Evolutionary conservation across 2,113 vertebrate species (phyloP).

Genomic region (Leiothrix lutea): DNA sequence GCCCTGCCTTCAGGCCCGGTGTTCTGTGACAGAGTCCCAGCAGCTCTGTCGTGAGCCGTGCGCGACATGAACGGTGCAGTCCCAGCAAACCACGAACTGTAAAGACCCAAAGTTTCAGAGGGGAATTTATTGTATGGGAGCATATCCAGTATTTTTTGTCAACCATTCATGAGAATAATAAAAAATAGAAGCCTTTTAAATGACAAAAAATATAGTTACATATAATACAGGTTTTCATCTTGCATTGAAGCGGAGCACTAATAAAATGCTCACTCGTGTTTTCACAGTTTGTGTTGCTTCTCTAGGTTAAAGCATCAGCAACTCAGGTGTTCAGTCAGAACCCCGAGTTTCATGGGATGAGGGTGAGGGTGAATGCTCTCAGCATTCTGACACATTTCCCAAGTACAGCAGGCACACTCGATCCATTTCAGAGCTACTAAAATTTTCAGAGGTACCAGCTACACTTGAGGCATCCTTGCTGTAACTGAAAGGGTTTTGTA

Average conservation of each 20-base stretch:
- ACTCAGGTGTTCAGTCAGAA: conserved; percentile 43
- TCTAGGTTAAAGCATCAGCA: conserved; percentile 62
- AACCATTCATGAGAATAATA: conserved; percentile 71
- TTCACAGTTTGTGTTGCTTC: conserved; percentile 61
- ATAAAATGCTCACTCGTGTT: conserved; percentile 44
- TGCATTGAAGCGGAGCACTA: conserved; percentile 68
- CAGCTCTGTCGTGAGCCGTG: neutral
- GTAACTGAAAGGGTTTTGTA: neutral
- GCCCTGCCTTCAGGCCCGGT: neutral
- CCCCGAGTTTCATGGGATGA: neutral
- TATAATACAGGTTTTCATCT: conserved; percentile 72
- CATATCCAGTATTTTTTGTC: conserved; percentile 65
- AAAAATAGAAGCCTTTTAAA: conserved; percentile 77
- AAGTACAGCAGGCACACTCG: neutral
- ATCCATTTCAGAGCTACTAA: neutral
- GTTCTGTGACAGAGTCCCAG: neutral
- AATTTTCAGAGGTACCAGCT: neutral
- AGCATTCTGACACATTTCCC: conserved; percentile 4
- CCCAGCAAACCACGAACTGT: conserved; percentile 47
- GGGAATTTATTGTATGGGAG: conserved; percentile 75
- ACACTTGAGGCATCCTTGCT: neutral
- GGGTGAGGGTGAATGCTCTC: neutral
- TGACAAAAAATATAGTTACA: conserved; percentile 74
- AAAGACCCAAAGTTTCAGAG: conserved; percentile 67
- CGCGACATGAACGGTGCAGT: neutral